These are phyloP conservation scores for Calliopum simillimum DNA, from an alignment of 2,888 invertebrate species.

Conservation along the genomic window DNA sequence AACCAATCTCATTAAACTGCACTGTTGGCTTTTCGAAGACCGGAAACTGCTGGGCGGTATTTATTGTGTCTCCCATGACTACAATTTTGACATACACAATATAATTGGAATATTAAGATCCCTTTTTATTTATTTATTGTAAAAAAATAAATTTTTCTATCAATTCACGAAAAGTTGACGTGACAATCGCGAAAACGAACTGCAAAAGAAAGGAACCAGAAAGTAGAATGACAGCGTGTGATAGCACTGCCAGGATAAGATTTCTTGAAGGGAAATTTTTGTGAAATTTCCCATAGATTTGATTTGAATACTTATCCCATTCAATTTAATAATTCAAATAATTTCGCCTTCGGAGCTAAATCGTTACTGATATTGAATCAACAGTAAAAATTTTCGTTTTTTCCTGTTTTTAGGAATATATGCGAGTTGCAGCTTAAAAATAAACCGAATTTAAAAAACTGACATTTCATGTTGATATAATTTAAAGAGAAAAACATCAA, in stretches of 20 bases:
- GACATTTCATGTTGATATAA: too few species aligned
- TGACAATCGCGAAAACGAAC: constrained; percentile 31
- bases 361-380: too few species aligned
- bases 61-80: constrained; percentile 56
- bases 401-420: too few species aligned
- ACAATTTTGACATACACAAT: neutral
- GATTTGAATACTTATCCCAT: too few species aligned
- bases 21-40: constrained; percentile 59
- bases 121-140: neutral
- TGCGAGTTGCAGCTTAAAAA: too few species aligned
- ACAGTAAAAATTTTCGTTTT: too few species aligned
- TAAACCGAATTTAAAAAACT: too few species aligned
- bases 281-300: neutral
- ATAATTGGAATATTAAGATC: neutral
- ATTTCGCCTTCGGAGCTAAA: too few species aligned
- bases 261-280: neutral
- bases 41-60: constrained; percentile 51
- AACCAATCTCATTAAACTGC: constrained; percentile 74
- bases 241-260: constrained; percentile 3
- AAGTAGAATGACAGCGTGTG: neutral
- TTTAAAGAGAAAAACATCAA: too few species aligned
- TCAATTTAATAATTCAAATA: too few species aligned
- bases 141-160: constrained; percentile 1
- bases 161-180: constrained; percentile 20
- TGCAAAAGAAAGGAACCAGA: constrained; percentile 14